Conservation (phyloP, 2,113 vertebrate genomes). For the Panthera tigris region DNA sequence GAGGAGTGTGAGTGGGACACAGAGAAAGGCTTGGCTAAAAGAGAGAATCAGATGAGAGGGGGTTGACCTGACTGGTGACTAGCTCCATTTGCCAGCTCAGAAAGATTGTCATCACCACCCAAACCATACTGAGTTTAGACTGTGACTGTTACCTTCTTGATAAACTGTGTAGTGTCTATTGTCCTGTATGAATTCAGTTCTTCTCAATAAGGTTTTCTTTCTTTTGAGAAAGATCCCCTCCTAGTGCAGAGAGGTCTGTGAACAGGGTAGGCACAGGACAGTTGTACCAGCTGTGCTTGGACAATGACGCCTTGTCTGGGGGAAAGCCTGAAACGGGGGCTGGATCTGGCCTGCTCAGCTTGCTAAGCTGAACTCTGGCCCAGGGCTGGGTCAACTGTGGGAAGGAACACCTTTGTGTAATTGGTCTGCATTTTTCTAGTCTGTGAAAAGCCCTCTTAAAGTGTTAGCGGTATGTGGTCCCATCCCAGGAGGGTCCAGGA, state of each 20-base stretch:
- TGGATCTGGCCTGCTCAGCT: background rate
- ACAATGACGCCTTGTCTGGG: background rate
- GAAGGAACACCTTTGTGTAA: background rate
- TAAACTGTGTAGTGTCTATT: background rate
- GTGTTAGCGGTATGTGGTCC: background rate
- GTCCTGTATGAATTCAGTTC: background rate
- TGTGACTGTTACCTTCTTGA: background rate
- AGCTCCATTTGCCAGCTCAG: background rate
- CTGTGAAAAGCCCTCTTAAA: background rate
- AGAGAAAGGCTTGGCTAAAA: background rate
- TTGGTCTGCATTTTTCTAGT: background rate
- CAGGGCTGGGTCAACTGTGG: background rate
- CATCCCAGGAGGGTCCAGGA: background rate
- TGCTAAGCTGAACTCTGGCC: background rate
- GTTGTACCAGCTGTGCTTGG: background rate
- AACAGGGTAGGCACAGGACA: background rate
- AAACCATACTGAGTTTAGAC: background rate
- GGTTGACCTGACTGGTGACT: background rate
- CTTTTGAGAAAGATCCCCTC: background rate
- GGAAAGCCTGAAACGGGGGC: background rate
- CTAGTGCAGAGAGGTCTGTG: background rate
- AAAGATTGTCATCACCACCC: background rate
- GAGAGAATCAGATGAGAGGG: background rate
- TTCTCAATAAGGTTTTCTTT: slow-evolving; percentile 27
- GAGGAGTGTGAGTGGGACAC: background rate